Evolutionary conservation across 2,888 invertebrate genomes (phyloP).

Genomic region (Subacronicta megacephala): DNA sequence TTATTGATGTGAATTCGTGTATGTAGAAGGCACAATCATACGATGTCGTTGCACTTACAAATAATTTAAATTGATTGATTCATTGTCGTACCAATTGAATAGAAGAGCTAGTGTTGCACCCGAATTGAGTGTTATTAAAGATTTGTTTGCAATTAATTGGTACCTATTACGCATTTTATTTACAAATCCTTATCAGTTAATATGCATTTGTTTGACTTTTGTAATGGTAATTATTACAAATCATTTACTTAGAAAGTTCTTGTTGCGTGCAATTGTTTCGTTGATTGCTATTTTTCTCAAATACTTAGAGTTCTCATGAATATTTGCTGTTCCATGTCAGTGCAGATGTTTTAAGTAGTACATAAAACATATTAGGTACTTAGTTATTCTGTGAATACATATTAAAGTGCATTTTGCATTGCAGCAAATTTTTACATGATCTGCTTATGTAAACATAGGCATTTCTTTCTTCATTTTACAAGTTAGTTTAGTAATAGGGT

Average conservation of each 20-base stretch:
- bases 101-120: no score
- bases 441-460: no score
- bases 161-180: not conserved
- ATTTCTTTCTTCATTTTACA: no score
- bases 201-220: not conserved
- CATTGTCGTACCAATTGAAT: conserved; percentile 28
- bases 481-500: no score
- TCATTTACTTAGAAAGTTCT: not conserved
- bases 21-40: not conserved
- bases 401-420: no score
- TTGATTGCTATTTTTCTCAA: not conserved
- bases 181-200: not conserved
- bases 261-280: not conserved
- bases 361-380: no score
- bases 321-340: not conserved
- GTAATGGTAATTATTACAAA: not conserved
- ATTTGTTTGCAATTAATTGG: no score
- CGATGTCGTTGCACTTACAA: conserved; percentile 45
- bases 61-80: conserved; percentile 33
- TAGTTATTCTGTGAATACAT: no score
- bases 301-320: not conserved
- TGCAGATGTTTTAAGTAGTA: no score
- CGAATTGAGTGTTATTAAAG: no score
- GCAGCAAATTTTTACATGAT: no score
- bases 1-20: no score